Evolutionary conservation across 2,113 vertebrate species (phyloP), one percentile per base, ranked within the genome.

Genomic region (Illadopsis cleaveri): DNA sequence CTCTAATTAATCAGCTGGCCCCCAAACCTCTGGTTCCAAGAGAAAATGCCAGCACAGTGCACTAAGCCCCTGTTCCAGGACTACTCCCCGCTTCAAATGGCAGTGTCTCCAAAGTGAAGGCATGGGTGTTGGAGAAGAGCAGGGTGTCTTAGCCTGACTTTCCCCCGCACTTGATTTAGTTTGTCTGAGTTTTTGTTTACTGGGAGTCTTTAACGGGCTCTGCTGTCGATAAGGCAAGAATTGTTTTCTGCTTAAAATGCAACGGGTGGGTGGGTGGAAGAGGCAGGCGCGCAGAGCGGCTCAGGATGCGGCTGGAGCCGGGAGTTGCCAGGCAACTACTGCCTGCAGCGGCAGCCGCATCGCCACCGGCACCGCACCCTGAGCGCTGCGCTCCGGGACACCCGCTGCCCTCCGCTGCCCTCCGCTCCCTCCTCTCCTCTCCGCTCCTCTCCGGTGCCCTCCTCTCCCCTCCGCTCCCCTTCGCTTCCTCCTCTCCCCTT

Each of bases 301-400:
- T 72, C 62, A 16, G 66, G 96, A 87, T 92, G 82, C 20, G 38
- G 75, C 27, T 48, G 83, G 83, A 78, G 82, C 40, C 4, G 9
- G 73, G 42, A 30, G 93, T 73, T 95, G 85, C 91, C 75, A 86
- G 45, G 96, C 93, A 95, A 95, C 94, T 8, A 71, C 61, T 64
- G 51, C 86, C 69, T 16, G 66, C 73, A 37, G 30, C 10, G 44
- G 33, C 60, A 19, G 3, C 50, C 37, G 50, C 35, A 37, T 10
- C 24, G 24, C 53, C 53, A 35, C 35, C 37, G 5, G 47, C 30
- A 12, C 23, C 11, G 33, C n/a, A 2, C 2, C 42, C 37, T 9
- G 45, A 4, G 15, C 30, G 10, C 11, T 9, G 3, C 44, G 33
- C 10, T n/a, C 19, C 3, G 6, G 20, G 38, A 35, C 35, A 28